Evolutionary conservation across 1,140 invertebrate genomes (phyloP), one percentile per base, ranked within the genome.

Genomic region (Drosophila santomea): DNA sequence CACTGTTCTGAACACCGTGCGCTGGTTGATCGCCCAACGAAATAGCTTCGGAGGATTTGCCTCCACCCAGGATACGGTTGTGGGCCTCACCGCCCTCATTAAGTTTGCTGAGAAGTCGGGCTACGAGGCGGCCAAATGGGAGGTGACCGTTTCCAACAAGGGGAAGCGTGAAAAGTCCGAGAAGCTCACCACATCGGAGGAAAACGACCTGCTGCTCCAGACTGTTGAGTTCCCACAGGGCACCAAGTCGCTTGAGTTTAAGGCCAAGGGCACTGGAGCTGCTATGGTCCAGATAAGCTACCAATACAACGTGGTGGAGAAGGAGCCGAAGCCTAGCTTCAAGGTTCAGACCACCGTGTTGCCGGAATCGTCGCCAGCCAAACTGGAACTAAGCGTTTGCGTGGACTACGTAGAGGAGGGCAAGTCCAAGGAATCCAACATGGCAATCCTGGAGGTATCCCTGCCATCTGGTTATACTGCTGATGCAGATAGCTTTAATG

Each of bases 371-470:
- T 95, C 96, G 67, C 92, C 93, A 5, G 95, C 96, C 84, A 95
- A 96, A 80, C 93, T 97, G 23, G 95, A 96, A 78, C 88, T 98
- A 5, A 95, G 95, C 25, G 94, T 97, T 56, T 97, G 97, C 80
- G 95, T 95, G 57, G 81, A 90, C 32, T 92, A 78, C 17, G 78
- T 77, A 4, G 91, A 91, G 51, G 74, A 84, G 36, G 84, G 84
- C 44, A 78, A 78, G 12, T 48, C 67, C 0, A 77, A 84, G 48
- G 74, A 80, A 1, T 96, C 96, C 78, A 98, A 98, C 83, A 98
- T 98, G 97, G 97, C 96, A 50, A 96, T 98, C 10, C 95, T 98
- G 94, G 97, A 98, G 93, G 95, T 98, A 0, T 95, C 94, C 58
- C 93, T 98, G 61, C 97, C 97, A 0, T 97, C 96, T 1, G 97